Percentiles rank a stretch among this genome's conserved stretches.
Evolutionary conservation across 2,888 invertebrate genomes (phyloP).

Genomic region (Drosophila lacicola): DNA sequence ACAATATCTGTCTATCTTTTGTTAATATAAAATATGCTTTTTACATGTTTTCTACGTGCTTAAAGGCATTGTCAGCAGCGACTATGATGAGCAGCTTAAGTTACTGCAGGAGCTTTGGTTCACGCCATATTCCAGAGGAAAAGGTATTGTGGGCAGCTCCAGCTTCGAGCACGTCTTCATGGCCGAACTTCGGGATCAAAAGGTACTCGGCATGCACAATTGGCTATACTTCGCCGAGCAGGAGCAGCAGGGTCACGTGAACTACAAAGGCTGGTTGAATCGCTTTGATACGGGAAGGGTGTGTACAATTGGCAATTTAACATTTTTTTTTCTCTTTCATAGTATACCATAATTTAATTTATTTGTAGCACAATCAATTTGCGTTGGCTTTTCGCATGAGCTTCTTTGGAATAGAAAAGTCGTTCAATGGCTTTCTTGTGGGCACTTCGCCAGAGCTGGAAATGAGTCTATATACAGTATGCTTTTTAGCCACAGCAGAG

Average conservation of each 20-base stretch:
- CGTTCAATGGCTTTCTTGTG: conserved; percentile 69
- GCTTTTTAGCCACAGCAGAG: conserved; percentile 70
- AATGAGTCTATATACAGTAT: conserved; percentile 77
- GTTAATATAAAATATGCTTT: not conserved
- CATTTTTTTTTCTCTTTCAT: too few relatives aligned
- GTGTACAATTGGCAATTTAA: not conserved
- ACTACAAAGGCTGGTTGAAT: conserved; percentile 77
- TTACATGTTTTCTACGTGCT: not conserved
- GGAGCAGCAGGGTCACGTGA: conserved; percentile 74
- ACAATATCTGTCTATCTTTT: not conserved
- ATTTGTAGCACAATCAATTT: conserved; percentile 63
- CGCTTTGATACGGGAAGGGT: conserved; percentile 74
- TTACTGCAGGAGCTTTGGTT: conserved; percentile 79
- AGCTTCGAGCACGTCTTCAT: conserved; percentile 82
- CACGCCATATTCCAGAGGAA: conserved; percentile 77
- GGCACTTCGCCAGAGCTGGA: conserved; percentile 82
- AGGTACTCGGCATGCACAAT: conserved; percentile 79
- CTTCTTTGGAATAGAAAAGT: conserved; percentile 68
- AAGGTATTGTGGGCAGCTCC: conserved; percentile 77
- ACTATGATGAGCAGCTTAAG: conserved; percentile 69
- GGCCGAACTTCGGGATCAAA: conserved; percentile 74
- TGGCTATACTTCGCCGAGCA: conserved; percentile 82
- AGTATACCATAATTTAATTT: not conserved
- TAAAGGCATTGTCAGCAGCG: conserved; percentile 63
- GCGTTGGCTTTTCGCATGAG: conserved; percentile 59